A percentile compares a stretch with the other conserved stretches of the same genome.
phyloP scores from a whole-genome alignment of 2,113 vertebrate species.

The Isichthys henryi region DNA sequence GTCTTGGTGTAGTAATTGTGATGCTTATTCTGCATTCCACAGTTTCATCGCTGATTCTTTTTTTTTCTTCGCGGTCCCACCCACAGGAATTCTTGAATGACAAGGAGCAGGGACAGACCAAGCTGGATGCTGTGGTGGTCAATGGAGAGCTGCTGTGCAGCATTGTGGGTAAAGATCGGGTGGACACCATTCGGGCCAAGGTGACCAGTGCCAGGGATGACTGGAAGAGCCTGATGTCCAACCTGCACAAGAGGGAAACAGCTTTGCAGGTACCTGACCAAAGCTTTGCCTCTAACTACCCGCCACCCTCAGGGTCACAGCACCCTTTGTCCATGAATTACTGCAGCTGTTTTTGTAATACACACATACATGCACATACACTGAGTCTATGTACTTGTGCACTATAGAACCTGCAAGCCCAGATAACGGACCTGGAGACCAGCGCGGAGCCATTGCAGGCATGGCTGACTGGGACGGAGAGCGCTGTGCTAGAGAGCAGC shows the following conservation, averaged over 20 bases:
- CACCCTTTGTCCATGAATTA: background rate
- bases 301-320: background rate
- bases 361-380: background rate
- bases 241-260: slow-evolving; percentile 78
- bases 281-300: background rate
- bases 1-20: background rate
- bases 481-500: slow-evolving; percentile 74
- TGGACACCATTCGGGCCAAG: slow-evolving; percentile 72
- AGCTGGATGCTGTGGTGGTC: slow-evolving; percentile 70
- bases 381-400: background rate
- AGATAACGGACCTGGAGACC: slow-evolving; percentile 90
- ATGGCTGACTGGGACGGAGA: slow-evolving; percentile 80
- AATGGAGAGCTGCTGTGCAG: slow-evolving; percentile 80
- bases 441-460: slow-evolving; percentile 80
- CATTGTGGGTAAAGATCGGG: slow-evolving; percentile 73
- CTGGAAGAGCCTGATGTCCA: slow-evolving; percentile 82
- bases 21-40: background rate
- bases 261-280: slow-evolving; percentile 69
- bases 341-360: background rate
- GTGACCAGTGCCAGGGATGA: slow-evolving; percentile 71
- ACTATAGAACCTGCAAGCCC: slow-evolving; percentile 75
- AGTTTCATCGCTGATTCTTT: slow-evolving; percentile 20
- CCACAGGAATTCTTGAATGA: slow-evolving; percentile 83
- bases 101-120: slow-evolving; percentile 84
- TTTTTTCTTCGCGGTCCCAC: slow-evolving; percentile 37